Evolutionary conservation across 1,140 invertebrate species (phyloP).

Genomic region (Pachypsylla venusta): DNA sequence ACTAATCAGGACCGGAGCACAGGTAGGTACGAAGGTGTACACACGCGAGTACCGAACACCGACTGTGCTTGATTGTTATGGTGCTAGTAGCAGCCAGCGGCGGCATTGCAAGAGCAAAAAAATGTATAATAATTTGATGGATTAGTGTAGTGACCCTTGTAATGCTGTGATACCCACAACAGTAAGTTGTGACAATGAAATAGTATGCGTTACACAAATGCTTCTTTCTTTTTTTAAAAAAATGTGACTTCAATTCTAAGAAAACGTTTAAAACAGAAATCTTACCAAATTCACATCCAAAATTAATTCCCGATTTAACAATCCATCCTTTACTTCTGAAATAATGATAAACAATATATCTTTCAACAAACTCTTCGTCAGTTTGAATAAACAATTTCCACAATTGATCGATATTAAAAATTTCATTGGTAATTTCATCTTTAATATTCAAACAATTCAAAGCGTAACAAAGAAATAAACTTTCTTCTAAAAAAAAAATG

Average conservation of each 20-base stretch:
- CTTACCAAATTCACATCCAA: conserved; percentile 74
- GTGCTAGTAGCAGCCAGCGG: no score
- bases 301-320: conserved; percentile 74
- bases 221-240: no score
- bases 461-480: conserved; percentile 61
- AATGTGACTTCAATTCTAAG: neutral
- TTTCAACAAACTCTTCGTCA: conserved; percentile 48
- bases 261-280: conserved; percentile 21
- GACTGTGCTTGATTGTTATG: no score
- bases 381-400: conserved; percentile 46
- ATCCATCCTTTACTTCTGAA: conserved; percentile 79
- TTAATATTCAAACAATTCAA: conserved; percentile 53
- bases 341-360: conserved; percentile 72
- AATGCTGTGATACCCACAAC: no score
- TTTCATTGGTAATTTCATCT: conserved; percentile 35
- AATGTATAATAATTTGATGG: no score
- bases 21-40: no score
- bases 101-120: no score
- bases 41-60: no score
- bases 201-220: no score
- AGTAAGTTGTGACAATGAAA: no score
- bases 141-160: no score
- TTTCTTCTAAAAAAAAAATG: conserved; percentile 53
- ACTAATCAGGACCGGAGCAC: no score
- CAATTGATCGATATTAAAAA: conserved; percentile 39